These are phyloP conservation scores for Aurelia sp. DNA, from an alignment of 30 jellyfish, hydroid and myxozoan genomes.

Conservation along the genomic window DNA sequence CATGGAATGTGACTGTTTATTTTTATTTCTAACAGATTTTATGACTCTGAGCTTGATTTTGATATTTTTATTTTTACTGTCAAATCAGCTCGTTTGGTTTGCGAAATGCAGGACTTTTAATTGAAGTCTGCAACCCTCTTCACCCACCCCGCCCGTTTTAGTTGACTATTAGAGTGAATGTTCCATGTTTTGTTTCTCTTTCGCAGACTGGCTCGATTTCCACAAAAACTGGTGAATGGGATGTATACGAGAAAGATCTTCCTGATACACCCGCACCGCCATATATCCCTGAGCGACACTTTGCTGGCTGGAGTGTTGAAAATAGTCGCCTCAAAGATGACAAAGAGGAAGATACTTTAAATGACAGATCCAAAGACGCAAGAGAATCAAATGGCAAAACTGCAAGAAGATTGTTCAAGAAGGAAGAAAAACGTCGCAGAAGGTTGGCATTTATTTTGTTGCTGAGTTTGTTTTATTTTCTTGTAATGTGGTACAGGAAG, in stretches of 20 bases:
- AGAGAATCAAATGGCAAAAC: not conserved
- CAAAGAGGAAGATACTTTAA: not conserved
- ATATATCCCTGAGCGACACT: constrained; percentile 71
- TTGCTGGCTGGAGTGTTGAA: constrained; percentile 88
- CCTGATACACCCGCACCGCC: constrained; percentile 43
- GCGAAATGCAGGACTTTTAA: too few relatives aligned
- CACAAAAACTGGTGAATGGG: constrained; percentile 84
- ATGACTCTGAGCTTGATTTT: too few relatives aligned
- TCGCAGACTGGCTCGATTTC: constrained; percentile 66
- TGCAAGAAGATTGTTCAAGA: constrained; percentile 1
- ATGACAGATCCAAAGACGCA: not conserved
- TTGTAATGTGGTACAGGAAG: too few relatives aligned
- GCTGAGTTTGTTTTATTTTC: too few relatives aligned
- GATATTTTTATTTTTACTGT: too few relatives aligned
- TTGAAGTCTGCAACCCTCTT: too few relatives aligned
- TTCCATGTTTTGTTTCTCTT: not conserved
- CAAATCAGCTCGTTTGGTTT: too few relatives aligned
- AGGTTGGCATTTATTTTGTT: too few relatives aligned
- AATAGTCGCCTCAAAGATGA: constrained; percentile 2
- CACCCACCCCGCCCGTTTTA: too few relatives aligned
- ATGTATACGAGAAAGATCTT: constrained; percentile 63
- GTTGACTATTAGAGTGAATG: too few relatives aligned
- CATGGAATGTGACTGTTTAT: too few relatives aligned
- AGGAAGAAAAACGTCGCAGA: not conserved
- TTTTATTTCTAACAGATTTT: too few relatives aligned